Evolutionary conservation across 1,140 invertebrate species (phyloP).

Genomic region (Oryctes rhinoceros): DNA sequence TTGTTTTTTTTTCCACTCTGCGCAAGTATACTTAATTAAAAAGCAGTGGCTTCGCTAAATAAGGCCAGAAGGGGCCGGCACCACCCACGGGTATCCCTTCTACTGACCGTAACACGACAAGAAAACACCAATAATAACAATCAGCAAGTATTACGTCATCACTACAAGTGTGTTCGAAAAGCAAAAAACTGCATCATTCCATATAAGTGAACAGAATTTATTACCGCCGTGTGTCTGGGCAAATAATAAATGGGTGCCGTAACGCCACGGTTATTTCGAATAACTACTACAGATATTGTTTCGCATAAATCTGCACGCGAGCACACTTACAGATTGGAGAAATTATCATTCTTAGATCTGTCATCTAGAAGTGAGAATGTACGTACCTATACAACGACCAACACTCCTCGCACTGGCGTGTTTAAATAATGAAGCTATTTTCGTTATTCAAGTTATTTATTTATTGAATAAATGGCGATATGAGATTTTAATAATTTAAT

Average conservation of each 20-base stretch:
- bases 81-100: conserved; percentile 27
- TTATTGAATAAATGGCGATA: no score
- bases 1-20: conserved; percentile 14
- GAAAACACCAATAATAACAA: conserved; percentile 37
- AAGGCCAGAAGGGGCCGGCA: conserved; percentile 28
- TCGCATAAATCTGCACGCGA: background rate
- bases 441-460: no score
- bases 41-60: conserved; percentile 32
- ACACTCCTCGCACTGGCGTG: no score
- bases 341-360: conserved; percentile 12
- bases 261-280: conserved; percentile 17
- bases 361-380: background rate
- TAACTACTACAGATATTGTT: conserved; percentile 8
- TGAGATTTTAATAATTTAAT: no score
- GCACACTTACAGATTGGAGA: background rate
- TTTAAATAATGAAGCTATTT: no score
- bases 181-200: conserved; percentile 33
- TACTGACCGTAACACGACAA: conserved; percentile 30
- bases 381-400: no score
- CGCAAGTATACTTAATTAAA: conserved; percentile 25
- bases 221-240: conserved; percentile 13
- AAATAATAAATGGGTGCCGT: conserved; percentile 30
- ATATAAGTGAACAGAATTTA: conserved; percentile 37
- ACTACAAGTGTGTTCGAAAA: conserved; percentile 36
- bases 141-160: conserved; percentile 31